These are phyloP conservation scores for Trididemnum clinides DNA, from an alignment of 23 tunicate genomes.

Conservation along the genomic window DNA sequence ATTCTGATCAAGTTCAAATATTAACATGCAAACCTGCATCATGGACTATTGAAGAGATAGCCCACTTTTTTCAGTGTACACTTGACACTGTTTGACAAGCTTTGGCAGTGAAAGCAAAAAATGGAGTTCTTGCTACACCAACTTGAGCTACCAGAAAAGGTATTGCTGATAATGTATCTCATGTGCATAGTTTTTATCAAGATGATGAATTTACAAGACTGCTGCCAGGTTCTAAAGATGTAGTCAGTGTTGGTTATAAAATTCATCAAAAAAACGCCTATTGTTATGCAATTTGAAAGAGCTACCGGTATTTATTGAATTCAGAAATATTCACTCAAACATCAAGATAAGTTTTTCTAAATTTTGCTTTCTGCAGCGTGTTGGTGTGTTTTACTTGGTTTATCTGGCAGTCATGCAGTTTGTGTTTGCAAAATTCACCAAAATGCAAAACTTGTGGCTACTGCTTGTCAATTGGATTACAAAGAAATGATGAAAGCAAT, in stretches of 20 bases:
- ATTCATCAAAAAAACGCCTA: neutral
- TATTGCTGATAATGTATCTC: neutral
- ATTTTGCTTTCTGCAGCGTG: neutral
- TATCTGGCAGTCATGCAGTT: constrained; percentile 34
- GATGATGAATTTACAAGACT: constrained; percentile 33
- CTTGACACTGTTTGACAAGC: constrained; percentile 17
- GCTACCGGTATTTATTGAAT: constrained; percentile 6
- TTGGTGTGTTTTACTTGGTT: constrained; percentile 21
- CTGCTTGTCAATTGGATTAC: neutral
- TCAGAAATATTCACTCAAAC: neutral
- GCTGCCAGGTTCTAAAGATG: constrained; percentile 20
- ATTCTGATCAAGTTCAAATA: constrained; percentile 12
- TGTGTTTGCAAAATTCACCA: constrained; percentile 4
- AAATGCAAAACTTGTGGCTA: neutral
- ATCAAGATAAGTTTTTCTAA: constrained; percentile 24
- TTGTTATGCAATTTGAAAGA: constrained; percentile 32
- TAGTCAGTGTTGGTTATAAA: neutral
- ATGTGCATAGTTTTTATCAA: neutral
- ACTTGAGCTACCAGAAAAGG: neutral
- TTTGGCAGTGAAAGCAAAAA: constrained; percentile 8
- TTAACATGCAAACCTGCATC: constrained; percentile 14
- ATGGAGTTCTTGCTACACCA: constrained; percentile 1
- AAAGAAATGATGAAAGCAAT: neutral
- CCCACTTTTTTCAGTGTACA: constrained; percentile 4
- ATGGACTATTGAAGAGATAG: neutral